A percentile compares a stretch with the other conserved stretches of the same genome.
Evolutionary conservation across 2,888 invertebrate species (phyloP).

Genomic region (Cataglyphis albicans): DNA sequence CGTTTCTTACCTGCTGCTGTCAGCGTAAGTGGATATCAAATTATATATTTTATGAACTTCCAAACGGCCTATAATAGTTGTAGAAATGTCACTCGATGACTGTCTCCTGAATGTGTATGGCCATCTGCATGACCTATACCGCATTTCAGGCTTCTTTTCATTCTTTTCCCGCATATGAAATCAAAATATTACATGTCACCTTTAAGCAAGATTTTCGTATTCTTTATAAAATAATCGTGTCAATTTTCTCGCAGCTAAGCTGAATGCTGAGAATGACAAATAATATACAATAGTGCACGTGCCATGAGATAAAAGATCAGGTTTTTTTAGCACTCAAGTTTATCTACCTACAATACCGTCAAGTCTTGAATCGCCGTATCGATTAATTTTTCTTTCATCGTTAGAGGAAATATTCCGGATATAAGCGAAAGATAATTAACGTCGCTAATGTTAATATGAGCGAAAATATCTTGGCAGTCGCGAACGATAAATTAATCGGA

Average conservation of each 20-base stretch:
- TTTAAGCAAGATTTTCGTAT: not conserved
- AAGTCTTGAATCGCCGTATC: not conserved
- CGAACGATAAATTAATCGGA: slow-evolving; percentile 37
- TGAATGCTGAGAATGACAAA: not conserved
- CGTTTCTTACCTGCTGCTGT: slow-evolving; percentile 70
- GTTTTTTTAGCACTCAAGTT: not conserved
- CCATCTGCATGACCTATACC: slow-evolving; percentile 56
- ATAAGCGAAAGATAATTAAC: slow-evolving; percentile 3
- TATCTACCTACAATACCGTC: not conserved
- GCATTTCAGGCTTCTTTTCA: not conserved
- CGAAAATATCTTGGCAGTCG: slow-evolving; percentile 33
- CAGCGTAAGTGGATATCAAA: slow-evolving; percentile 65
- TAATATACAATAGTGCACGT: not conserved
- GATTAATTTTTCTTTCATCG: not conserved
- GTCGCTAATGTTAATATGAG: not conserved
- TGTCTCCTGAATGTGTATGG: slow-evolving; percentile 60
- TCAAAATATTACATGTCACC: not conserved
- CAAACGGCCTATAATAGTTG: slow-evolving; percentile 67
- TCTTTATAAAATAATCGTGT: not conserved
- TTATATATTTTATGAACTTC: slow-evolving; percentile 77
- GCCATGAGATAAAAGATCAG: not conserved
- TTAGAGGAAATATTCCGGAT: not conserved
- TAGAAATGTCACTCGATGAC: slow-evolving; percentile 74
- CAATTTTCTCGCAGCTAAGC: slow-evolving; percentile 9
- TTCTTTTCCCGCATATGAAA: not conserved